Base-by-base conservation (phyloP, 2,888 invertebrate species). In the Galerucella pusilla region DNA sequence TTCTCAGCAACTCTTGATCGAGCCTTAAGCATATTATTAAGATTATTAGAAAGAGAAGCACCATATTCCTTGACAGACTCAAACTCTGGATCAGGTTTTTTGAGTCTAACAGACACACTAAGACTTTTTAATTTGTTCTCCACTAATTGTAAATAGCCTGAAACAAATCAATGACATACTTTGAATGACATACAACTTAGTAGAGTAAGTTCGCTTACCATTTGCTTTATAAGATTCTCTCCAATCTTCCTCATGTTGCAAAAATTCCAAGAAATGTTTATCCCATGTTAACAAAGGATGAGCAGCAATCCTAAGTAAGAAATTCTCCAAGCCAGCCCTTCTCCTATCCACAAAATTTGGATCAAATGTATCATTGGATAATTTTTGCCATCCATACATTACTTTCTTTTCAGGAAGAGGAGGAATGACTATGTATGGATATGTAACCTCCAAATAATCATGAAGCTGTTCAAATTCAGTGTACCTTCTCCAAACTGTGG, bases 261-360 rank as follows among this genome's bases (percentile, higher is more conserved):
- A 87, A 85, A 95, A 96, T 82, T 92, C 93, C 79, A 94, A 90
- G 83, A 95, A 94, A 85, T 94, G 92, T 80, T 91, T 91, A 83
- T 96, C 94, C 82, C 91, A 92, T 80, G 93, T 93, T 4, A 96
- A 88, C 65, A 91, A 86, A 0, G 93, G 92, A 86, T 95, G 95
- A 0, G 93, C 92, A 0, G 94, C 94, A 28, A 94, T 91, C 66
- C 95, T 89, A 64, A 94, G 87, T 35, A 96, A 86, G 81, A 94
- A 95, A 86, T 94, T 95, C 90, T 96, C 95, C 1, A 96, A 89
- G 0, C 94, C 94, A 3, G 94, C 94, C 78, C 95, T 89, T 77
- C 96, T 89, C n/a, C 95, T 90, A 86, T 96, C 95, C 49, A 96
- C 92, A 86, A 96, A 96, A 85, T 94, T 95, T 0, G 95, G 94